Base-by-base conservation (phyloP, 2,888 invertebrate species). In the Philaethria dido region DNA sequence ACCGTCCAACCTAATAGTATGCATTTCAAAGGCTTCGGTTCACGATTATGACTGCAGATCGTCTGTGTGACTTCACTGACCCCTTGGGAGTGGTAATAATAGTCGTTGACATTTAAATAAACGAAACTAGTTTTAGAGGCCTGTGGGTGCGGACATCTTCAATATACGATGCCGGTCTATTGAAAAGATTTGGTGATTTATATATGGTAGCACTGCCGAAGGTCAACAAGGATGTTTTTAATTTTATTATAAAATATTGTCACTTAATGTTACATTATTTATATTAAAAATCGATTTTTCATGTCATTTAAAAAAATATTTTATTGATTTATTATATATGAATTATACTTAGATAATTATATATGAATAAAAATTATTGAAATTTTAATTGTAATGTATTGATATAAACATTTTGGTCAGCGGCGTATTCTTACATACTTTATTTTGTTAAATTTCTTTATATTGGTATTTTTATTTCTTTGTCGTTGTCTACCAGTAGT, bases 41-140 rank as follows among this genome's bases (percentile, higher is more conserved):
- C 57, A 69, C 42, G 55, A 67, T 69, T 71, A 74, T 74, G 71
- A 60, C 65, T 75, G 74, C 71, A 78, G 72, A 76, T 75, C 73
- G 73, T 70, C 72, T 65, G 73, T 73, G 68, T 83, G 82, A 85
- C 84, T 81, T 80, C 73, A 75, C 66, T 82, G 86, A 88, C 87
- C 87, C 77, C 71, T 70, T 68, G 60, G 71, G 74, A 75, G 69
- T 71, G 79, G 78, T 89, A 89, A 90, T 89, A 89, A 89, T 89
- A 89, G 82, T 75, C 68, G 86, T 85, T 90, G 88, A 87, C 87
- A 92, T 90, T 91, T 89, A 85, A 73, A 78, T 69, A 68, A 74
- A 76, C 68, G 69, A 80, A 89, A 90, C 91, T 85, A 80, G 90
- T 90, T 89, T 80, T 72, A 75, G 80, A 80, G 82, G 80, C 76